Evolutionary conservation across 2,888 invertebrate species (phyloP).

Genomic region (Eupsilia transversa): DNA sequence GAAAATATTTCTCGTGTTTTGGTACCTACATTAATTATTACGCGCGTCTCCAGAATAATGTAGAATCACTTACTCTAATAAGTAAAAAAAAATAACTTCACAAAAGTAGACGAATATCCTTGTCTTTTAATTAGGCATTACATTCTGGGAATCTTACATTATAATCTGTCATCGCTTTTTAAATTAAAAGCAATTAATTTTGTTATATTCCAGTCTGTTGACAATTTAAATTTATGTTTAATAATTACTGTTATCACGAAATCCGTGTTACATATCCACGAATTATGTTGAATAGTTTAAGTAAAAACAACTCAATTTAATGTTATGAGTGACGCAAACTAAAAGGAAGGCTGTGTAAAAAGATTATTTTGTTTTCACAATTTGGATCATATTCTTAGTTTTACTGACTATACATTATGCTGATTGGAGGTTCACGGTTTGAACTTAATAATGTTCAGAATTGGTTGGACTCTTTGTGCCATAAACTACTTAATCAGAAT

Average conservation of each 20-base stretch:
- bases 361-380: not conserved
- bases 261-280: slow-evolving; percentile 36
- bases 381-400: not conserved
- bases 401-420: not conserved
- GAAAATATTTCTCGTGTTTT: not conserved
- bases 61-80: slow-evolving; percentile 16
- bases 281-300: slow-evolving; percentile 37
- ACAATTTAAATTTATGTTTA: slow-evolving; percentile 48
- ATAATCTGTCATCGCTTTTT: slow-evolving; percentile 23
- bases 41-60: slow-evolving; percentile 6
- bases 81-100: slow-evolving; percentile 26
- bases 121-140: slow-evolving; percentile 24
- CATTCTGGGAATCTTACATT: slow-evolving; percentile 16
- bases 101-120: slow-evolving; percentile 2
- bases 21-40: slow-evolving; percentile 12
- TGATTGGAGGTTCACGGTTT: not conserved
- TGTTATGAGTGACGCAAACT: slow-evolving; percentile 6
- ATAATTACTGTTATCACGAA: slow-evolving; percentile 58
- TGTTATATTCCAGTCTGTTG: slow-evolving; percentile 44
- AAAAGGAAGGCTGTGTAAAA: not conserved
- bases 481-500: not conserved
- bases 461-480: not conserved
- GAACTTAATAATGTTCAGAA: not conserved
- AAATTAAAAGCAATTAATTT: slow-evolving; percentile 28
- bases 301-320: slow-evolving; percentile 9